Conservation (phyloP, 2,888 invertebrate species). For the Drosophila percnosoma region DNA sequence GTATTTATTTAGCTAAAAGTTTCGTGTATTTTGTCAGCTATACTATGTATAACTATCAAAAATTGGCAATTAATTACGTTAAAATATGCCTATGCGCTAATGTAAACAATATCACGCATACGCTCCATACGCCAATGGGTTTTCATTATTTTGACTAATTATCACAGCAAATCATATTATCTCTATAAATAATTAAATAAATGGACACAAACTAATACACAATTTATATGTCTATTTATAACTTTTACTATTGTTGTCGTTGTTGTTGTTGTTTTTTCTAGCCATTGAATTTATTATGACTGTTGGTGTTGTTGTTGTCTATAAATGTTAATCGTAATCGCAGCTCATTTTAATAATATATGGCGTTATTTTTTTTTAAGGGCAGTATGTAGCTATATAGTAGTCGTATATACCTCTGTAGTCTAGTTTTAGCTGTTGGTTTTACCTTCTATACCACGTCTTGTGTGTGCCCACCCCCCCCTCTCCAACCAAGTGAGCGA, state of each 20-base stretch:
- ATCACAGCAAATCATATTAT: slow-evolving; percentile 15
- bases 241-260: slow-evolving; percentile 13
- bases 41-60: neutral
- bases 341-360: slow-evolving; percentile 29
- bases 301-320: slow-evolving; percentile 31
- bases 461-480: neutral
- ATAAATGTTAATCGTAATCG: slow-evolving; percentile 36
- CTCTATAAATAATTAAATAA: slow-evolving; percentile 7
- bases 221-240: slow-evolving; percentile 28
- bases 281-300: slow-evolving; percentile 23
- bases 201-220: slow-evolving; percentile 28
- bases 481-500: slow-evolving; percentile 11
- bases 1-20: slow-evolving; percentile 1
- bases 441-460: neutral
- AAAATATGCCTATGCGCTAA: neutral
- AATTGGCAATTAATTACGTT: slow-evolving; percentile 11
- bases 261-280: slow-evolving; percentile 25
- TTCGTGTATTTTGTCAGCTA: slow-evolving; percentile 2
- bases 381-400: slow-evolving; percentile 11
- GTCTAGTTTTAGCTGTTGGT: slow-evolving; percentile 32
- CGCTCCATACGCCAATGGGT: neutral
- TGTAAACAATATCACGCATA: slow-evolving; percentile 25
- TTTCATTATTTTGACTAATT: slow-evolving; percentile 14
- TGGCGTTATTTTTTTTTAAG: slow-evolving; percentile 14
- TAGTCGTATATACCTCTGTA: slow-evolving; percentile 20